Evolutionary conservation across 2,797 vertebrate genomes (phyloP).

Genomic region (Bovichtus variegatus): DNA sequence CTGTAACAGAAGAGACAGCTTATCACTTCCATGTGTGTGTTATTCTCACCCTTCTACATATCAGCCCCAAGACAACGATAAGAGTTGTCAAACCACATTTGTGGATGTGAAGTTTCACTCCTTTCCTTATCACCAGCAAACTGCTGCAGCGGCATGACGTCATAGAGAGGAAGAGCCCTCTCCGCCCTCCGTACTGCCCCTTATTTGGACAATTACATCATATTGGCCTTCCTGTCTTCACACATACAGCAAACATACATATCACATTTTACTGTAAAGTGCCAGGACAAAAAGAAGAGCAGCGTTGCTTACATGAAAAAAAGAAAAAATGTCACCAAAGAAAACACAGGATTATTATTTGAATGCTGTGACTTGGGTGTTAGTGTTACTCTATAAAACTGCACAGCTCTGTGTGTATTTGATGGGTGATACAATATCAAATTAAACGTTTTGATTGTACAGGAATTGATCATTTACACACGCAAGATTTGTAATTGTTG

Average conservation of each 20-base stretch:
- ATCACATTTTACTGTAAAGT: slow-evolving; percentile 8
- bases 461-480: background rate
- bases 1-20: slow-evolving; percentile 7
- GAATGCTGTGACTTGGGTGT: background rate
- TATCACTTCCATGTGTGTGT: slow-evolving; percentile 20
- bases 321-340: background rate
- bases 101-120: slow-evolving; percentile 70
- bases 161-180: slow-evolving; percentile 58
- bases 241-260: background rate
- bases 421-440: background rate
- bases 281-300: background rate
- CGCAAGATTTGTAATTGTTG: background rate
- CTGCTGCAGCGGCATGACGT: slow-evolving; percentile 78
- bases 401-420: background rate
- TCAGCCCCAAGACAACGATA: slow-evolving; percentile 60
- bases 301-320: background rate
- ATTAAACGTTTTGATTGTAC: slow-evolving; percentile 51
- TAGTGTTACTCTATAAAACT: background rate
- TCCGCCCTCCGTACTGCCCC: slow-evolving; percentile 45
- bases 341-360: background rate
- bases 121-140: slow-evolving; percentile 76
- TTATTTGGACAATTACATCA: slow-evolving; percentile 68
- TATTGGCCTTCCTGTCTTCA: slow-evolving; percentile 13
- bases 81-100: slow-evolving; percentile 58
- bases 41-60: slow-evolving; percentile 38